Evolutionary conservation across 2,797 vertebrate genomes (phyloP).

Genomic region (Borostomias antarcticus): DNA sequence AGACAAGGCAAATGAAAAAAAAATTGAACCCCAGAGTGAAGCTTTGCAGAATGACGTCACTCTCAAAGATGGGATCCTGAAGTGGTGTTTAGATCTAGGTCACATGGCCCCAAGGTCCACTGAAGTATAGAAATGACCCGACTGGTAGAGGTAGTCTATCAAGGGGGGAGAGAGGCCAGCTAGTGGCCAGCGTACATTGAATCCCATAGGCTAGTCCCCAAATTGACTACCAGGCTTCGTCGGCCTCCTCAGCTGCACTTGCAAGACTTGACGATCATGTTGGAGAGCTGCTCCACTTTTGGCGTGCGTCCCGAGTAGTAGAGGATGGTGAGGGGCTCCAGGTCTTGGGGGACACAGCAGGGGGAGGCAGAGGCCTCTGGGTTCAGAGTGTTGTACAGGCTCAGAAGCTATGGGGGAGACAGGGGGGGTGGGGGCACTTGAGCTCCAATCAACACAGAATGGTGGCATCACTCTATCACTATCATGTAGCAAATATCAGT

Average conservation of each 20-base stretch:
- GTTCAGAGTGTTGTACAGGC: constrained; percentile 92
- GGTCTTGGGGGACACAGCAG: constrained; percentile 92
- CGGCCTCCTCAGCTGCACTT: constrained; percentile 91
- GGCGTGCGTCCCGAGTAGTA: constrained; percentile 93
- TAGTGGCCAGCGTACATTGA: constrained; percentile 37
- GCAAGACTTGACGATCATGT: constrained; percentile 98
- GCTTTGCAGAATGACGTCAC: constrained; percentile 38
- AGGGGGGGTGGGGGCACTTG: background rate
- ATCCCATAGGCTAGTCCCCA: constrained; percentile 23
- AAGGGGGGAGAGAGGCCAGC: constrained; percentile 43
- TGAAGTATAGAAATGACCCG: constrained; percentile 29
- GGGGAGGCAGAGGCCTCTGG: constrained; percentile 90
- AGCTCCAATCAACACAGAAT: background rate
- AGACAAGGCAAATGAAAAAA: constrained; percentile 8
- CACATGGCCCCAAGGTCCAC: constrained; percentile 52
- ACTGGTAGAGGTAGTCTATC: constrained; percentile 51
- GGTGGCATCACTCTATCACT: background rate
- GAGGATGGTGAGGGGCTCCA: constrained; percentile 93
- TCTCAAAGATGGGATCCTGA: constrained; percentile 36
- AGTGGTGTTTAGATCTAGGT: constrained; percentile 58
- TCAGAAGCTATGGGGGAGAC: constrained; percentile 81
- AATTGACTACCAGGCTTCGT: constrained; percentile 46
- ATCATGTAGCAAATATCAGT: too few relatives aligned
- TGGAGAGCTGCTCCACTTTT: constrained; percentile 96
- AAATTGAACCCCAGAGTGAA: constrained; percentile 34